Evolutionary conservation across 1,140 invertebrate species (phyloP), one percentile per base, ranked within the genome.

Genomic region (Drosophila triauraria): DNA sequence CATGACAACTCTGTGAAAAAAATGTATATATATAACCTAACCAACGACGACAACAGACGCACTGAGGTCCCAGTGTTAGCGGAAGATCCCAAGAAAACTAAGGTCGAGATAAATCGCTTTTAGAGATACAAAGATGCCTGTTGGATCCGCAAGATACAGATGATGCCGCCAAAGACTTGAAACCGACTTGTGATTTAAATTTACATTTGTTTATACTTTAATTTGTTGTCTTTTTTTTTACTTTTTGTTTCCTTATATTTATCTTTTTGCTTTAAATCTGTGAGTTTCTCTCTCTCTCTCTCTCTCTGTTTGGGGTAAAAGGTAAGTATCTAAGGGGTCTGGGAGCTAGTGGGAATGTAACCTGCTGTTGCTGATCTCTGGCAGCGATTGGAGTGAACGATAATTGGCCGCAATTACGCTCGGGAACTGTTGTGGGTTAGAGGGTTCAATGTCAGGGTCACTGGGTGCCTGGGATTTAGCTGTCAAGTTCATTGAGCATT

Each of bases 81-180:
- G 74, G 75, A 71, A 38, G 84, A 68, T 27, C 38, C 72, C 27
- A 51, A 3, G 20, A 71, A 32, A 42, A 75, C 47, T 47, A 57
- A 75, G 65, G 64, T 63, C 50, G 85, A 90, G 81, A 88, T 85
- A 90, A 75, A 88, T 75, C 84, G 84, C 77, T 90, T 88, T 75
- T 86, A 81, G 58, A 59, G 64, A 58, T 58, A 43, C 40, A 23
- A 8, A 30, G 25, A 3, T 30, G 35, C 46, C 46, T 46, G 30
- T n/a, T 59, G 27, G 27, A 48, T 43, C 56, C 35, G 6, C 32
- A 20, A 56, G 56, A 70, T 61, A 78, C 53, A 44, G 40, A 46
- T 10, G 43, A 60, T 47, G 44, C 48, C 13, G 32, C 56, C 57
- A 82, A 71, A 79, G 70, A 72, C 75, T 82, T 74, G 7, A 57